Evolutionary conservation across 2,888 invertebrate genomes (phyloP).

Genomic region (Plebejus anna): DNA sequence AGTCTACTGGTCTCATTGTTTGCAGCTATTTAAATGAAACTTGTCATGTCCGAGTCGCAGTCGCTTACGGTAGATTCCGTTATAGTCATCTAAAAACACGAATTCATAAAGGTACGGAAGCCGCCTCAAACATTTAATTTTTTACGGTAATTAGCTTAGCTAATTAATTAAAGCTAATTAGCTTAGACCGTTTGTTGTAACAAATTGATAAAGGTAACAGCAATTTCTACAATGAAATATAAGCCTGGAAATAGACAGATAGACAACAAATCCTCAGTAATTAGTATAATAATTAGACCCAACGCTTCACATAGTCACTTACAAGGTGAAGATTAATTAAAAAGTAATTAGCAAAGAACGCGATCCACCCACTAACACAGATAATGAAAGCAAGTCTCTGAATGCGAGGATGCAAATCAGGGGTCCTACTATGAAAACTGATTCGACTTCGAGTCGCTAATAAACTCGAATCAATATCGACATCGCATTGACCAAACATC

Average conservation of each 20-base stretch:
- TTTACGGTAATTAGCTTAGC: not conserved
- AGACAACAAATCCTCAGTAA: not conserved
- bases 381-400: slow-evolving; percentile 44
- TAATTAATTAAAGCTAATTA: not conserved
- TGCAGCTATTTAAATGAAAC: not conserved
- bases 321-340: not conserved
- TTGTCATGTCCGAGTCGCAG: too few relatives aligned
- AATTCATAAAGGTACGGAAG: too few relatives aligned
- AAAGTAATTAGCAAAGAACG: slow-evolving; percentile 17
- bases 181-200: not conserved
- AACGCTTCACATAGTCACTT: not conserved
- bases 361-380: not conserved
- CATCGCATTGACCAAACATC: too few relatives aligned
- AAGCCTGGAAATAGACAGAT: not conserved
- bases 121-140: too few relatives aligned
- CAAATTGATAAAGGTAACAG: not conserved
- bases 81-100: too few relatives aligned
- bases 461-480: too few relatives aligned
- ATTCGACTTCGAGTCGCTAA: not conserved
- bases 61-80: too few relatives aligned
- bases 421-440: not conserved
- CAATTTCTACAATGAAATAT: not conserved
- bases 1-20: not conserved
- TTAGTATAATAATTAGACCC: not conserved
- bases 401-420: slow-evolving; percentile 47